Evolutionary conservation across 2,797 vertebrate species (phyloP).

Genomic region (Sylvia borin): DNA sequence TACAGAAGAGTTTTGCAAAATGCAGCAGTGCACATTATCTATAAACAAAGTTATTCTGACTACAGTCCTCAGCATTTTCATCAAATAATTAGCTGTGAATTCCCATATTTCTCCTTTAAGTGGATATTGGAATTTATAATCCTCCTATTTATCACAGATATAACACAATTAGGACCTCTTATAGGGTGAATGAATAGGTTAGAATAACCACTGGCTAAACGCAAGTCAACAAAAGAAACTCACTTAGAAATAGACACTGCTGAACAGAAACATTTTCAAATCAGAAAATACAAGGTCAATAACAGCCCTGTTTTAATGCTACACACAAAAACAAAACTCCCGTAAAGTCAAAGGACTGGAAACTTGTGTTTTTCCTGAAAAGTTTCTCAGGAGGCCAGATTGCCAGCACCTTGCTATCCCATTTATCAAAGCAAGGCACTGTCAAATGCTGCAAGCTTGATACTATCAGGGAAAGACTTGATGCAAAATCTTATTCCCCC

Average conservation of each 20-base stretch:
- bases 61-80: neutral
- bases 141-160: neutral
- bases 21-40: neutral
- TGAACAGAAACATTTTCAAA: neutral
- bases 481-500: neutral
- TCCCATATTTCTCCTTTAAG: neutral
- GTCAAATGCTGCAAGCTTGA: accelerated
- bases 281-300: neutral
- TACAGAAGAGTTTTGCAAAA: neutral
- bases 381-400: neutral
- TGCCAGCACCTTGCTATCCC: neutral
- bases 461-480: neutral
- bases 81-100: neutral
- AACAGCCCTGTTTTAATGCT: neutral
- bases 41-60: neutral
- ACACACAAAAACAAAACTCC: neutral
- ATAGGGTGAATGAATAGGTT: neutral
- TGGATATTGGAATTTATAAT: neutral
- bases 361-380: neutral
- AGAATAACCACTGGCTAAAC: neutral
- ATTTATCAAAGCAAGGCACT: neutral
- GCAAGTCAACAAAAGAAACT: neutral
- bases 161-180: neutral
- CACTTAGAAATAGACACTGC: neutral
- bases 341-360: neutral